Base-by-base conservation (phyloP, 1,140 invertebrate species). In the Bombus ignitus region DNA sequence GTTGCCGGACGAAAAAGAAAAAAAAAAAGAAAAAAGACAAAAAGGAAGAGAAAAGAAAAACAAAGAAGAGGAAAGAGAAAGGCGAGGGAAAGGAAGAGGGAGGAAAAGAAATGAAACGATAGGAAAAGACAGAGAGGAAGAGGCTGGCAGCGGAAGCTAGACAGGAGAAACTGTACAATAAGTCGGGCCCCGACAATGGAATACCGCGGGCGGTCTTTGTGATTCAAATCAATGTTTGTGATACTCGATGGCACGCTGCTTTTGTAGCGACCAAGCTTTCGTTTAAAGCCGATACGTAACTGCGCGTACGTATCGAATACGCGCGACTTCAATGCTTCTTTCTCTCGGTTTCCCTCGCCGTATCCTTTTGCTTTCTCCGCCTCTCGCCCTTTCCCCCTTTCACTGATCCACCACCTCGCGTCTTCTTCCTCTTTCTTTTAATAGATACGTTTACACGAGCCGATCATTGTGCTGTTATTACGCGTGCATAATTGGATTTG, bases 211-310 rank as follows among this genome's bases (percentile, higher is more conserved):
- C 91, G 93, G 91, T 90, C 92, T 93, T 94, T 94, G 93, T 94
- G 91, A 94, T 94, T 94, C 92, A 94, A 94, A 94, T 93, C 93
- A 91, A 93, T 94, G 93, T 94, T 94, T 94, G 93, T 90, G 93
- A 94, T 94, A 94, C 92, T 94, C 92, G 91, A 92, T 93, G 91
- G 90, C 89, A 88, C 92, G 89, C 88, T 89, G 91, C 92, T 92
- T 86, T 93, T 92, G 91, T 92, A 85, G 80, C 78, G 68, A 76
- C 44, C 86, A 86, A 81, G 90, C 90, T 90, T 92, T 89, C 91
- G 78, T 85, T 73, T 81, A 74, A 53, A 81, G 78, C 78, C 59
- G 83, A 74, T 85, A 85, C 78, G 83, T 85, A 86, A 72, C 59
- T 87, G 66, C 39, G 73, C 70, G 37, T 78, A 44, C 65, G 72